Evolutionary conservation across 2,113 vertebrate genomes (phyloP).

Genomic region (Apistogramma diplotaenia): DNA sequence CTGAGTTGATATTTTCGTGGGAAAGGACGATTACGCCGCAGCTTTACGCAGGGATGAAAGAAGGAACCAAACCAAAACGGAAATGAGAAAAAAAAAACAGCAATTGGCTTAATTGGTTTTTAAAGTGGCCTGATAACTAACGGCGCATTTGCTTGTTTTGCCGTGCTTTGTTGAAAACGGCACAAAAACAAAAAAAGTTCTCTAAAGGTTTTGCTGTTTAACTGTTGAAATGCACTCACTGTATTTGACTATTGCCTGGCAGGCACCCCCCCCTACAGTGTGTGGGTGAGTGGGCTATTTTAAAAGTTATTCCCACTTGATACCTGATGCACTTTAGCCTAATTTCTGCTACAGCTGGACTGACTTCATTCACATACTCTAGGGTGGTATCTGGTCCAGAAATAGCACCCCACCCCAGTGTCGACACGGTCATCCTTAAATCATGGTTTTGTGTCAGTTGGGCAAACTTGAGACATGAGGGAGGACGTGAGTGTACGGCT

Average conservation of each 20-base stretch:
- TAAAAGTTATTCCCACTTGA: slow-evolving; percentile 45
- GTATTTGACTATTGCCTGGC: neutral
- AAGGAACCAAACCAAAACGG: neutral
- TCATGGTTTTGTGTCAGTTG: slow-evolving; percentile 33
- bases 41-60: slow-evolving; percentile 10
- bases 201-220: neutral
- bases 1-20: slow-evolving; percentile 1
- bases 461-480: slow-evolving; percentile 29
- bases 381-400: slow-evolving; percentile 39
- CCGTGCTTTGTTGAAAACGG: neutral
- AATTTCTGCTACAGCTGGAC: slow-evolving; percentile 48
- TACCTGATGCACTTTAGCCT: slow-evolving; percentile 44
- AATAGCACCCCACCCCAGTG: slow-evolving; percentile 46
- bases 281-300: slow-evolving; percentile 42
- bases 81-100: neutral
- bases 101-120: neutral
- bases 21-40: neutral
- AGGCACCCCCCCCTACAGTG: neutral
- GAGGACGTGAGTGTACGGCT: slow-evolving; percentile 42
- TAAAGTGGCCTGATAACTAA: neutral
- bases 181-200: neutral
- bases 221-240: neutral
- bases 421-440: slow-evolving; percentile 34
- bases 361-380: slow-evolving; percentile 48
- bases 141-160: neutral